phyloP scores from a whole-genome alignment of 2,797 vertebrate genomes.

The Xiphophorus birchmanni region DNA sequence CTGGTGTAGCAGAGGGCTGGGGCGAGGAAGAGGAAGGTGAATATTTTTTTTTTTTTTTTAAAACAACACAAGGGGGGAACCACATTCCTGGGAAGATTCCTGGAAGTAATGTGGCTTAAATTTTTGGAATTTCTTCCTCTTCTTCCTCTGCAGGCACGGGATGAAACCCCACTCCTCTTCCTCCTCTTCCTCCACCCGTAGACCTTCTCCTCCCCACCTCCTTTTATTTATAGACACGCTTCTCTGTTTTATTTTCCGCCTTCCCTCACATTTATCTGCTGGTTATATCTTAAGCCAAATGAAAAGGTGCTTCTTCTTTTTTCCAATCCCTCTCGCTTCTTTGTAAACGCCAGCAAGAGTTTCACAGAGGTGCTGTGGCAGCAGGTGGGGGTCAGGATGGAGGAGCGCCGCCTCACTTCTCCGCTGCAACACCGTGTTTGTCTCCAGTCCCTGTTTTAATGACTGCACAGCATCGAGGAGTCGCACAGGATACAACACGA shows the following conservation, averaged over 20 bases:
- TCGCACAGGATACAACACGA: conserved; percentile 23
- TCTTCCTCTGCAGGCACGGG: conserved; percentile 71
- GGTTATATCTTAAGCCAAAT: conserved; percentile 77
- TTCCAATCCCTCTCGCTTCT: conserved; percentile 36
- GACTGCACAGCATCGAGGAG: neutral
- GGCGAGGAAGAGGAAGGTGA: conserved; percentile 82
- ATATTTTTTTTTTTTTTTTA: no score
- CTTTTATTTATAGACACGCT: conserved; percentile 67
- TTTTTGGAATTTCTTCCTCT: conserved; percentile 1
- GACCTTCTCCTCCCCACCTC: conserved; percentile 60
- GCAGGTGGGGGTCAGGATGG: conserved; percentile 25
- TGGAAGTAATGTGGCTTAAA: neutral
- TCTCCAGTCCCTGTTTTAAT: conserved; percentile 24
- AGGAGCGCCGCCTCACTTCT: neutral
- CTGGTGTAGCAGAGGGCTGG: conserved; percentile 95
- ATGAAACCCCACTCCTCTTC: conserved; percentile 53
- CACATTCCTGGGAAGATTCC: accelerated
- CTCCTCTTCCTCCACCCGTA: conserved; percentile 30
- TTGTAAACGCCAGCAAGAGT: conserved; percentile 44
- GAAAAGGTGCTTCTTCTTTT: conserved; percentile 79
- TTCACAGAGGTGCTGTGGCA: conserved; percentile 35
- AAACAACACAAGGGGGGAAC: neutral
- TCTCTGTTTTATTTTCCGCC: conserved; percentile 39
- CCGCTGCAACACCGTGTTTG: conserved; percentile 29
- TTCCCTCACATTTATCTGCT: conserved; percentile 45